phyloP scores from a whole-genome alignment of 2,888 invertebrate species.

The Himalopsyche anomala region DNA sequence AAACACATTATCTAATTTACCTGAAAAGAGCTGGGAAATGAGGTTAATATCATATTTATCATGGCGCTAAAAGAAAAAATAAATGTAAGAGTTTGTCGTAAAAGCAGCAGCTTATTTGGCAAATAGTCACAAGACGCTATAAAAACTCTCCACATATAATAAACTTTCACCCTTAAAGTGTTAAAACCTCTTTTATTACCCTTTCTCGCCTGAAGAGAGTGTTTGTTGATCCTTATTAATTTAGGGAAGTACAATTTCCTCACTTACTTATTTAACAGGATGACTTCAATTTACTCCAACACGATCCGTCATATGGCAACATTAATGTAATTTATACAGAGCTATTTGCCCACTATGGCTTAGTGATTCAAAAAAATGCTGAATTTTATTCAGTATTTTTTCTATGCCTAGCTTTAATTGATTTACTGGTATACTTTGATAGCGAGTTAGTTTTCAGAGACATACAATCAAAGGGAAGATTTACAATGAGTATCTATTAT shows the following conservation, averaged over 20 bases:
- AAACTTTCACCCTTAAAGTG: slow-evolving; percentile 3
- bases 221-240: slow-evolving; percentile 30
- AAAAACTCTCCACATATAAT: slow-evolving; percentile 13
- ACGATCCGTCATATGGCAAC: neutral
- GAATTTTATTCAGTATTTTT: no score
- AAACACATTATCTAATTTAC: no score
- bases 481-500: no score
- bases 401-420: no score
- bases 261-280: neutral
- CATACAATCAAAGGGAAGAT: no score
- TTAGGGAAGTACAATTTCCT: neutral
- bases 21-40: neutral
- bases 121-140: neutral
- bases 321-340: no score
- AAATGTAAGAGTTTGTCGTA: neutral
- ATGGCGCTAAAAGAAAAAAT: neutral
- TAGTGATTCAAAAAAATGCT: no score
- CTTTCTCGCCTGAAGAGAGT: slow-evolving; percentile 1
- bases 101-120: neutral
- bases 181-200: slow-evolving; percentile 10
- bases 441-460: no score
- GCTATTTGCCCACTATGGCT: no score
- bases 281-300: neutral
- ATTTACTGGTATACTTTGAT: no score
- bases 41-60: neutral